Conservation (phyloP, 2,797 vertebrate species). For the Podarcis lilfordi region DNA sequence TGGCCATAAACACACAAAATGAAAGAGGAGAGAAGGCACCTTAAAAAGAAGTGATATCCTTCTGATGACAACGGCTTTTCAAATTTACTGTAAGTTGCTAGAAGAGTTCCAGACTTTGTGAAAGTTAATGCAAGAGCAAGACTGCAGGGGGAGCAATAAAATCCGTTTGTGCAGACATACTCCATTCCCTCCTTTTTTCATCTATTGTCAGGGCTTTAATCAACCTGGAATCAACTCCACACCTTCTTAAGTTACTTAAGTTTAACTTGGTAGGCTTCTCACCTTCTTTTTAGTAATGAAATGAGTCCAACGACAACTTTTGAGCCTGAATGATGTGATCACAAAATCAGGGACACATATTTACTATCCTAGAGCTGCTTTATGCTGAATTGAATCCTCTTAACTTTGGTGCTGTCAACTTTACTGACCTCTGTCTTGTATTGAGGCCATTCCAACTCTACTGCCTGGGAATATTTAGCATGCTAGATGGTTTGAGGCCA, state of each 20-base stretch:
- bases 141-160: neutral
- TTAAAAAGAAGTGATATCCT: neutral
- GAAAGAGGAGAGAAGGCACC: neutral
- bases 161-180: neutral
- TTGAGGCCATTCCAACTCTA: neutral
- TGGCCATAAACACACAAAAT: neutral
- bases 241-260: no score
- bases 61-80: conserved; percentile 1
- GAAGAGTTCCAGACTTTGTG: conserved; percentile 4
- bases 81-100: neutral
- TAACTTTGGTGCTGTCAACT: neutral
- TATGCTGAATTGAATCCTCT: neutral
- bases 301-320: neutral
- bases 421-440: neutral
- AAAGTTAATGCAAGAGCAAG: neutral
- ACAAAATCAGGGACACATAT: neutral
- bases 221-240: no score
- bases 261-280: no score
- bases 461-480: neutral
- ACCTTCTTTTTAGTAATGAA: neutral
- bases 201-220: no score
- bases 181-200: neutral
- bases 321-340: neutral
- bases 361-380: no score
- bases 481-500: neutral